Percentiles rank a stretch among this genome's conserved stretches.
These are phyloP conservation scores for Spondyliosoma cantharus DNA, from an alignment of 2,797 vertebrate genomes.

Conservation along the genomic window DNA sequence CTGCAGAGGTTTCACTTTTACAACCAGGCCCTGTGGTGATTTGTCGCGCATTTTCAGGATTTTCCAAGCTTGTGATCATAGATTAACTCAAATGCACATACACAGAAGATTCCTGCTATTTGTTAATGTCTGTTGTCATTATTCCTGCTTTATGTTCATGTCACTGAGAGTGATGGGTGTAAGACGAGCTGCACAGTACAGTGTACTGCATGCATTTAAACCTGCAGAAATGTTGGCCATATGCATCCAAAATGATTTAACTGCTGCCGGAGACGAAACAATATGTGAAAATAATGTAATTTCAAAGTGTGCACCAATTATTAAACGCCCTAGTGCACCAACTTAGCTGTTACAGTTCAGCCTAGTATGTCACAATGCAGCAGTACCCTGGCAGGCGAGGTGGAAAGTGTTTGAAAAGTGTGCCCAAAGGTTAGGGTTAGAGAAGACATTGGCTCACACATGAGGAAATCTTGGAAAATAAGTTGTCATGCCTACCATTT, in stretches of 20 bases:
- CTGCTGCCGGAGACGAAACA: background rate
- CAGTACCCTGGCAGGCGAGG: constrained; percentile 46
- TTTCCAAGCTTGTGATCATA: constrained; percentile 21
- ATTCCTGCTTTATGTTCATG: background rate
- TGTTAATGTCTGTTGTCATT: background rate
- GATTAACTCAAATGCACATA: background rate
- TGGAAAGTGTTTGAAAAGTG: constrained; percentile 58
- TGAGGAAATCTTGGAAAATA: constrained; percentile 58
- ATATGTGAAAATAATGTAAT: background rate
- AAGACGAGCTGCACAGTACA: background rate
- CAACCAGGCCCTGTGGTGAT: constrained; percentile 11
- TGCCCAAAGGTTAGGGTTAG: constrained; percentile 48
- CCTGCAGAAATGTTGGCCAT: background rate
- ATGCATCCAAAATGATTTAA: background rate
- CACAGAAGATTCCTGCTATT: too few species aligned
- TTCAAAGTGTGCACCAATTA: background rate
- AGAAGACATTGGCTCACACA: constrained; percentile 40
- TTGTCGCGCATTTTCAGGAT: constrained; percentile 40
- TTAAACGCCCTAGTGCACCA: background rate
- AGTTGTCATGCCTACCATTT: constrained; percentile 14
- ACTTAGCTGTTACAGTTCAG: background rate
- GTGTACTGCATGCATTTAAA: background rate
- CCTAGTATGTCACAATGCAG: constrained; percentile 3
- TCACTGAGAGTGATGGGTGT: background rate
- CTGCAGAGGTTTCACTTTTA: constrained; percentile 54